These are phyloP conservation scores for Lasioglossum oenotherae DNA, from an alignment of 2,888 invertebrate species.

Conservation along the genomic window DNA sequence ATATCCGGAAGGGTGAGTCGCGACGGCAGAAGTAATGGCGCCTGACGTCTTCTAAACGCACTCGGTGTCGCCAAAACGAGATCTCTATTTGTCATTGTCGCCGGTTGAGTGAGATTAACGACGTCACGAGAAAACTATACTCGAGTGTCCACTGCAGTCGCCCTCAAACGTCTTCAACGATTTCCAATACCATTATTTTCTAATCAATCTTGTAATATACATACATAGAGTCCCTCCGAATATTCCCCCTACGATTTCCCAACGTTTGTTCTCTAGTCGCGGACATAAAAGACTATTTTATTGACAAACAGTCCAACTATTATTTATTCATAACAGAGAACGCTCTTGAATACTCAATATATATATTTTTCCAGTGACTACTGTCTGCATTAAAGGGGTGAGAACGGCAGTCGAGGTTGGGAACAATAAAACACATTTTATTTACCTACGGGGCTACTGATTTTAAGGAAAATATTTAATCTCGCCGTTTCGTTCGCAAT, in stretches of 20 bases:
- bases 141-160: constrained; percentile 37
- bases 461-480: too few relatives aligned
- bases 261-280: neutral
- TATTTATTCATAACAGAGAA: too few relatives aligned
- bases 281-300: too few relatives aligned
- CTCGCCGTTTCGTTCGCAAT: neutral
- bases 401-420: too few relatives aligned
- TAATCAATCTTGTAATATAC: neutral
- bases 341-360: too few relatives aligned
- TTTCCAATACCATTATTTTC: constrained; percentile 44
- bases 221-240: neutral
- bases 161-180: constrained; percentile 31
- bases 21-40: constrained; percentile 18
- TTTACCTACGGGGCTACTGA: too few relatives aligned
- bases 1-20: neutral
- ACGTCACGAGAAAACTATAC: constrained; percentile 40
- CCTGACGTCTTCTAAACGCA: constrained; percentile 36
- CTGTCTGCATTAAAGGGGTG: too few relatives aligned
- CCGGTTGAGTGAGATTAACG: constrained; percentile 62
- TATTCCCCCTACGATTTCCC: neutral
- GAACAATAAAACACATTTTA: too few relatives aligned
- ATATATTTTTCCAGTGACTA: too few relatives aligned
- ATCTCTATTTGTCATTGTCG: constrained; percentile 67
- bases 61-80: constrained; percentile 39
- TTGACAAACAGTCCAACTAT: neutral